Evolutionary conservation across 2,888 invertebrate species (phyloP).

Genomic region (Notodonta ziczac): DNA sequence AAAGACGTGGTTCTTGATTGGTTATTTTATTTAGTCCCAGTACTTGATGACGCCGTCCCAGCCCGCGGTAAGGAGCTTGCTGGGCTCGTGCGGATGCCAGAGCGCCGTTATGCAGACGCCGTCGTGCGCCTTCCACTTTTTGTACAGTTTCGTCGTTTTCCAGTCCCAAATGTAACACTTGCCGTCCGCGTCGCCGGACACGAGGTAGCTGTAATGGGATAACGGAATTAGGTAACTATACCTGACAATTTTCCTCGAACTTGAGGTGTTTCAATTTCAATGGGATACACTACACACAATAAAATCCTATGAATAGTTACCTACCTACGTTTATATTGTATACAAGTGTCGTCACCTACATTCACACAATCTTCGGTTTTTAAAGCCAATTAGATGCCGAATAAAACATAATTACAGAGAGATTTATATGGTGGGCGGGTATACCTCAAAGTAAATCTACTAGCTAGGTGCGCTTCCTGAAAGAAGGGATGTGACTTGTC

Average conservation of each 20-base stretch:
- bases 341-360: too few relatives aligned
- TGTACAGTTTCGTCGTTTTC: slow-evolving; percentile 99
- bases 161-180: slow-evolving; percentile 99
- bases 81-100: slow-evolving; percentile 99
- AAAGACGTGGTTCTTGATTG: slow-evolving; percentile 54
- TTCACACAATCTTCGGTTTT: too few relatives aligned
- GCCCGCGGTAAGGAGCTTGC: slow-evolving; percentile 98
- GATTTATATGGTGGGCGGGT: too few relatives aligned
- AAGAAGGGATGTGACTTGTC: too few relatives aligned
- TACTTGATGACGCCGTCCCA: slow-evolving; percentile 99
- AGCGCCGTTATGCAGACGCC: slow-evolving; percentile 97
- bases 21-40: slow-evolving; percentile 92
- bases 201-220: slow-evolving; percentile 91
- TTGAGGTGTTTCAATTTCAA: background rate
- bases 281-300: too few relatives aligned
- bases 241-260: background rate
- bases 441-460: too few relatives aligned
- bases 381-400: too few relatives aligned
- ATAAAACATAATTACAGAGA: too few relatives aligned
- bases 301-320: too few relatives aligned
- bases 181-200: slow-evolving; percentile 99
- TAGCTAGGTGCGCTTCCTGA: too few relatives aligned
- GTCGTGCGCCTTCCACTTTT: slow-evolving; percentile 99
- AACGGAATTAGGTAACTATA: slow-evolving; percentile 4
- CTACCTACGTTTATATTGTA: too few relatives aligned